Percentiles rank a stretch among this genome's conserved stretches.
Conservation (phyloP, 2,113 vertebrate species). For the Ammodramus savannarum region DNA sequence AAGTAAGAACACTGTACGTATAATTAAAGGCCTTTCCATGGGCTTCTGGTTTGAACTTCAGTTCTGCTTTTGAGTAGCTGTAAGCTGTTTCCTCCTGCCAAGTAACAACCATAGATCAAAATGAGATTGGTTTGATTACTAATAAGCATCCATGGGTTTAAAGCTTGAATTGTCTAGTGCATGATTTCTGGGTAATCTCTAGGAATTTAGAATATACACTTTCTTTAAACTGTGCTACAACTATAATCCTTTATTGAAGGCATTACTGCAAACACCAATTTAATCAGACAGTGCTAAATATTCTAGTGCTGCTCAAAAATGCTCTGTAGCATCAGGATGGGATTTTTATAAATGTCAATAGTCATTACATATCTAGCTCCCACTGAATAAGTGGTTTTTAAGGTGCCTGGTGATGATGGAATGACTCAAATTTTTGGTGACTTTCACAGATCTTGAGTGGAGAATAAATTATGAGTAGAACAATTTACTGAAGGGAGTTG, state of each 20-base stretch:
- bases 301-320: not conserved
- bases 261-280: not conserved
- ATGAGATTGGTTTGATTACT: conserved; percentile 3
- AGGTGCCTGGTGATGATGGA: not conserved
- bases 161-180: not conserved
- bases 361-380: not conserved
- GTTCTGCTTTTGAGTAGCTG: not conserved
- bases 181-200: not conserved
- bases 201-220: not conserved
- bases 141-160: not conserved
- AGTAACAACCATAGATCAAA: conserved; percentile 9
- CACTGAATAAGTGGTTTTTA: not conserved
- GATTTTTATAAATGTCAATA: not conserved
- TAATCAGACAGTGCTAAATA: not conserved
- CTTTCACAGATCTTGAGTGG: not conserved
- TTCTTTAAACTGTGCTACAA: not conserved
- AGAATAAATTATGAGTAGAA: not conserved
- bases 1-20: not conserved
- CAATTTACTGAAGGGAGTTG: not conserved
- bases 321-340: not conserved
- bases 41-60: conserved; percentile 11
- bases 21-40: conserved; percentile 6
- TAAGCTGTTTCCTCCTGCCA: conserved; percentile 15
- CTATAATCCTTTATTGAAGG: not conserved
- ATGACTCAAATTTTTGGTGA: not conserved